Evolutionary conservation across 2,113 vertebrate species (phyloP).

Genomic region (Carassius auratus): DNA sequence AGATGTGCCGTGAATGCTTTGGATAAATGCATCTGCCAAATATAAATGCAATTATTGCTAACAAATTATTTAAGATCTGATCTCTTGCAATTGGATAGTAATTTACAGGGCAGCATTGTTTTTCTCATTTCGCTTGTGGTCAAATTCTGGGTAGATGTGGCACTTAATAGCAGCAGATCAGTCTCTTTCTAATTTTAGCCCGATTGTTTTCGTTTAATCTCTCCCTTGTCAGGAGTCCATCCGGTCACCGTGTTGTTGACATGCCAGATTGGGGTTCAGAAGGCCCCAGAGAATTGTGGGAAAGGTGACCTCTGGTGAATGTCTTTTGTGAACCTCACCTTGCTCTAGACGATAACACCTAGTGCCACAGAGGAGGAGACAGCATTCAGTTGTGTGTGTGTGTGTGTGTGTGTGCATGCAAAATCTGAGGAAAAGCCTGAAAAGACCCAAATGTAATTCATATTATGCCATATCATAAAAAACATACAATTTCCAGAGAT

Average conservation of each 20-base stretch:
- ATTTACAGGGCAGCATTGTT: background rate
- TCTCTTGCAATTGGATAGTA: background rate
- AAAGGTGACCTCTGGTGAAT: conserved; percentile 49
- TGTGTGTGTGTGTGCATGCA: conserved; percentile 9
- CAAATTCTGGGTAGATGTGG: background rate
- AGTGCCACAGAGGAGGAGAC: background rate
- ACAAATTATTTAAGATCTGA: background rate
- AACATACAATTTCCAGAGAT: background rate
- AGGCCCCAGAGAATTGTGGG: conserved; percentile 45
- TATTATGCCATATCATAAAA: background rate
- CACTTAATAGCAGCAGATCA: background rate
- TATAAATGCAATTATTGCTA: background rate
- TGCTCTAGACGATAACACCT: conserved; percentile 31
- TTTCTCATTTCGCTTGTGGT: background rate
- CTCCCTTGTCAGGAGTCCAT: conserved; percentile 43
- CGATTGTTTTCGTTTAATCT: conserved; percentile 36
- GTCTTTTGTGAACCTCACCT: conserved; percentile 35
- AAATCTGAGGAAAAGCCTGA: background rate
- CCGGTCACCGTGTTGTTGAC: conserved; percentile 39
- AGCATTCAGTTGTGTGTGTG: background rate
- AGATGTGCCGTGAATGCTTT: background rate
- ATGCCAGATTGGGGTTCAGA: conserved; percentile 48
- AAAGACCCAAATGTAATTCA: background rate
- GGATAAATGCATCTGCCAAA: background rate
- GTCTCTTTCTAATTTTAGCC: conserved; percentile 46